Conservation (phyloP, 2,113 vertebrate species). For the Strigops habroptila region DNA sequence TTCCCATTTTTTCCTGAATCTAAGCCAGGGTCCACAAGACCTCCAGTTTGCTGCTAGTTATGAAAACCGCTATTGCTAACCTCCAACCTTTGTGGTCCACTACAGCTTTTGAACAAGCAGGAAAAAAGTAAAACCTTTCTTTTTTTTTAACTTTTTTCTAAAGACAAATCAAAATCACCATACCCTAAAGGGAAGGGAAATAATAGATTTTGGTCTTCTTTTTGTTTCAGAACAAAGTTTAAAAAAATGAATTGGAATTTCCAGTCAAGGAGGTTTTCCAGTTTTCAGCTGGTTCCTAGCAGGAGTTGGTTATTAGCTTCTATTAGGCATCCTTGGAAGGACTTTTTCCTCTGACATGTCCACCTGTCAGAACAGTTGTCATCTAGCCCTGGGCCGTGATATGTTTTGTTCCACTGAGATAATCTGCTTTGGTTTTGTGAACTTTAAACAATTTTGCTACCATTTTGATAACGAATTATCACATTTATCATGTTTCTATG, state of each 20-base stretch:
- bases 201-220: neutral
- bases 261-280: neutral
- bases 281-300: neutral
- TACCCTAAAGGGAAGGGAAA: neutral
- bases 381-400: neutral
- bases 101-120: neutral
- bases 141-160: neutral
- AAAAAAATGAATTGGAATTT: neutral
- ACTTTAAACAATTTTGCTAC: neutral
- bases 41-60: neutral
- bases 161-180: neutral
- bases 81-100: neutral
- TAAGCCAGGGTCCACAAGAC: neutral
- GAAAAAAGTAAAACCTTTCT: neutral
- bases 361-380: neutral
- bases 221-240: neutral
- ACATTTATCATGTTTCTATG: neutral
- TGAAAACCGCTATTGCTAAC: accelerated
- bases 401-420: neutral
- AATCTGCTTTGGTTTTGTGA: neutral
- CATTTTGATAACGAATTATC: neutral
- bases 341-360: neutral
- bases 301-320: neutral
- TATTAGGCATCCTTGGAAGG: neutral
- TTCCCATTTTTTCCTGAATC: neutral